phyloP scores from a whole-genome alignment of 2,113 vertebrate species.

The Tapirus terrestris region DNA sequence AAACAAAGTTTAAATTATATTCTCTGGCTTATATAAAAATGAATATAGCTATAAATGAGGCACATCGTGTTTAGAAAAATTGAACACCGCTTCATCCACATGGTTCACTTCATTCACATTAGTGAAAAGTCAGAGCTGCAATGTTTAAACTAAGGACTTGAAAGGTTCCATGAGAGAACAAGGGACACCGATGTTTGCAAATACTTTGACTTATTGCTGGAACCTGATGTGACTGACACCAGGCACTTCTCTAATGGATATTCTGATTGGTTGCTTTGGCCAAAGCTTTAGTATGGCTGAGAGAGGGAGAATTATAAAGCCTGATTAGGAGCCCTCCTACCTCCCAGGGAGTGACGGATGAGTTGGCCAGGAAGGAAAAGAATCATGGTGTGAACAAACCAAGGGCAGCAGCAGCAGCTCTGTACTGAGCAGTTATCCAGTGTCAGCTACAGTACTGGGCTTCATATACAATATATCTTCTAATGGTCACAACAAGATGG shows the following conservation, averaged over 20 bases:
- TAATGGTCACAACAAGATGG: background rate
- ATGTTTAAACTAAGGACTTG: background rate
- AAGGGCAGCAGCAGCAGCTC: background rate
- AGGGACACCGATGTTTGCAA: background rate
- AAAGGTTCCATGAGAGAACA: background rate
- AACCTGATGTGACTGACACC: background rate
- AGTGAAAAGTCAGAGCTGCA: background rate
- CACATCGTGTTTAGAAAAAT: background rate
- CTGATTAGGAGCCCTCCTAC: background rate
- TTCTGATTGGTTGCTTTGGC: background rate
- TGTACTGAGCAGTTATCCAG: background rate
- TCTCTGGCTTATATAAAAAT: background rate
- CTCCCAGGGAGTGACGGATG: background rate
- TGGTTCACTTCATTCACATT: background rate
- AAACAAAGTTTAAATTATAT: background rate
- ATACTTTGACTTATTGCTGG: background rate
- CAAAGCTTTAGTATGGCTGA: background rate
- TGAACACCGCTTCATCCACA: background rate
- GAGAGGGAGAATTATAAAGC: background rate
- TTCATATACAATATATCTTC: background rate
- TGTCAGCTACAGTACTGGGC: background rate
- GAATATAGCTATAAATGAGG: background rate
- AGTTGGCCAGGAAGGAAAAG: background rate
- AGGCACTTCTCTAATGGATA: background rate
- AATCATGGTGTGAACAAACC: background rate